Evolutionary conservation across 1,140 invertebrate species (phyloP).

Genomic region (Cyclina sinensis): DNA sequence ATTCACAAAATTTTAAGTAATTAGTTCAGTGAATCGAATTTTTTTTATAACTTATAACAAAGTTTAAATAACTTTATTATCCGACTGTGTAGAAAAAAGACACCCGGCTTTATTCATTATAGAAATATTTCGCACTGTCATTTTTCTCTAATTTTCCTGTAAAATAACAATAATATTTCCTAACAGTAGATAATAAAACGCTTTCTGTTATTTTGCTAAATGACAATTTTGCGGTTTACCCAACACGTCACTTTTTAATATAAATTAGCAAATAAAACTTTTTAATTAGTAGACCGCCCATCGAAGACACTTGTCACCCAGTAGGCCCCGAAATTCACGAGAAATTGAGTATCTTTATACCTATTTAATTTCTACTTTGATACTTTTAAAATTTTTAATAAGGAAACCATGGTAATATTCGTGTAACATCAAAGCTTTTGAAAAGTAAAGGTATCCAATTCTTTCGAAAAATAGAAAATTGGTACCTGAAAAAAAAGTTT

Average conservation of each 20-base stretch:
- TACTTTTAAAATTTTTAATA: too few species aligned
- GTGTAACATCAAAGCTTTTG: too few species aligned
- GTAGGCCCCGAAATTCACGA: not conserved
- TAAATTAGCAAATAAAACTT: constrained; percentile 10
- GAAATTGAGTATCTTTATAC: too few species aligned
- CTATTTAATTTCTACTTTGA: too few species aligned
- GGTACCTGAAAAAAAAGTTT: too few species aligned
- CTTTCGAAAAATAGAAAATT: too few species aligned
- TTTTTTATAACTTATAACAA: constrained; percentile 9
- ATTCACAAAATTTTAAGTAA: constrained; percentile 34
- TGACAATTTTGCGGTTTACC: constrained; percentile 17
- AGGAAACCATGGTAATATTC: too few species aligned
- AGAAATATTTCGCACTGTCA: not conserved
- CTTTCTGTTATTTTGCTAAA: not conserved
- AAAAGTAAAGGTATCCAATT: too few species aligned
- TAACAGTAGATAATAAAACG: not conserved
- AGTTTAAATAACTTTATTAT: constrained; percentile 16
- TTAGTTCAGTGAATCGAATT: constrained; percentile 23
- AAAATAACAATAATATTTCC: not conserved
- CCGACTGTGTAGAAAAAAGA: not conserved
- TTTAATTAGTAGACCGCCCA: not conserved
- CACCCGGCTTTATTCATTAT: not conserved
- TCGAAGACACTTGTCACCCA: not conserved
- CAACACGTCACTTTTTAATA: not conserved
- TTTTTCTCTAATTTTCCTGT: constrained; percentile 17